These are phyloP conservation scores for Nasonia longicornis DNA, from an alignment of 1,140 invertebrate species.

Conservation along the genomic window DNA sequence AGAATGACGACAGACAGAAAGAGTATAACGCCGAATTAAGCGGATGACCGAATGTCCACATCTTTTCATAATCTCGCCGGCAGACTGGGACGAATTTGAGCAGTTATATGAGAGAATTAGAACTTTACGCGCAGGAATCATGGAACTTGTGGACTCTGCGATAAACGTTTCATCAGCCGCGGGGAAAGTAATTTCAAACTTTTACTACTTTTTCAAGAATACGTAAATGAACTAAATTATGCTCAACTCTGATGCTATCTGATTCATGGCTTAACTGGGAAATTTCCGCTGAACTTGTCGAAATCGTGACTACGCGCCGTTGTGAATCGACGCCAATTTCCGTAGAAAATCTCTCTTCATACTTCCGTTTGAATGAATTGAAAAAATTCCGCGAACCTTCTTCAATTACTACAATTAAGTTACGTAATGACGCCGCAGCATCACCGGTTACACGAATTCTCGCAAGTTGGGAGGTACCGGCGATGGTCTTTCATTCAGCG, in stretches of 20 bases:
- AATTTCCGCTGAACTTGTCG: neutral
- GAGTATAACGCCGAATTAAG: constrained; percentile 56
- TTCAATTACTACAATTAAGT: neutral
- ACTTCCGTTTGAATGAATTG: neutral
- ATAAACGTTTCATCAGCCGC: neutral
- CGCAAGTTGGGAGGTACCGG: too few species aligned
- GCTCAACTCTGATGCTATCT: neutral
- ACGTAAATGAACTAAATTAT: neutral
- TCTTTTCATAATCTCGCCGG: constrained; percentile 53
- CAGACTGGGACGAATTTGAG: constrained; percentile 54
- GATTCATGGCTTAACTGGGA: constrained; percentile 1
- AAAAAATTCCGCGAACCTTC: neutral
- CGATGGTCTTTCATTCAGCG: neutral
- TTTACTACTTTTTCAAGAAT: neutral
- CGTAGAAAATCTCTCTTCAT: too few species aligned
- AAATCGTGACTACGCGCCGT: neutral
- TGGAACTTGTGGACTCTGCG: neutral
- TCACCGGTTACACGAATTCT: neutral
- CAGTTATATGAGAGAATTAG: constrained; percentile 57
- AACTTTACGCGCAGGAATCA: neutral
- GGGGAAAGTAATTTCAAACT: neutral
- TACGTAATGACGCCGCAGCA: neutral
- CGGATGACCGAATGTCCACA: constrained; percentile 59
- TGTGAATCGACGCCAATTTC: too few species aligned
- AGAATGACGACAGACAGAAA: constrained; percentile 57